phyloP scores from a whole-genome alignment of 2,113 vertebrate species.

The Rattus rattus region DNA sequence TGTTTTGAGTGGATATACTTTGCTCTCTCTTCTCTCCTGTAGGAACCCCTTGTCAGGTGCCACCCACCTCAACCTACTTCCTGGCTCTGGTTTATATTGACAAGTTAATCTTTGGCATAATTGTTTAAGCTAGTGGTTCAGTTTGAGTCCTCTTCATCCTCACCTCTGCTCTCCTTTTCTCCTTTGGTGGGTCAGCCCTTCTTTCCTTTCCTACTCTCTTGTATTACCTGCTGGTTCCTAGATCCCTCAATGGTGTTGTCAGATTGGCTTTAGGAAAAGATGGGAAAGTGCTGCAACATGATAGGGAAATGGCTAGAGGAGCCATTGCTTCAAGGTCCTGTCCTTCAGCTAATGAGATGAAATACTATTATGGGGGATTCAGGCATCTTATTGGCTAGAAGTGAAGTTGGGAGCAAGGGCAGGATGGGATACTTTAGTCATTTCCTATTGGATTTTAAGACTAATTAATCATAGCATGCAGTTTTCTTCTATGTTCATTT shows the following conservation, averaged over 20 bases:
- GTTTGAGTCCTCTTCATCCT: not conserved
- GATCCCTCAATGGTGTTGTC: not conserved
- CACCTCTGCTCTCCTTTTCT: not conserved
- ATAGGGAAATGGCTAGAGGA: not conserved
- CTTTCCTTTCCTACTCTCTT: not conserved
- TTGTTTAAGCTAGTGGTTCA: slow-evolving; percentile 13
- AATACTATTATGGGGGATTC: not conserved
- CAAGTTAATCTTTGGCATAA: slow-evolving; percentile 37
- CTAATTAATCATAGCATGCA: not conserved
- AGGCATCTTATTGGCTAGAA: not conserved
- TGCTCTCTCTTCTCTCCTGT: not conserved
- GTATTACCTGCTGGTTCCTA: not conserved
- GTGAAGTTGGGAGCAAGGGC: not conserved
- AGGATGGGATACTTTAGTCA: not conserved
- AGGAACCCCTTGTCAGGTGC: not conserved
- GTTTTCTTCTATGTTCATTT: slow-evolving; percentile 37
- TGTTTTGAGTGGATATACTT: not conserved
- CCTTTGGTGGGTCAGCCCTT: not conserved
- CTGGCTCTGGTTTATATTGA: not conserved
- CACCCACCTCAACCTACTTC: not conserved
- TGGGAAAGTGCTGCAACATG: not conserved
- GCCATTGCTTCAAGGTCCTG: not conserved
- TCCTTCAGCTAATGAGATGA: slow-evolving; percentile 13
- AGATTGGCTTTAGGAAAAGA: not conserved
- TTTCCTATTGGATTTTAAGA: slow-evolving; percentile 42